A percentile compares a stretch with the other conserved stretches of the same genome.
phyloP scores from a whole-genome alignment of 2,113 vertebrate genomes.

The Ifrita kowaldi region DNA sequence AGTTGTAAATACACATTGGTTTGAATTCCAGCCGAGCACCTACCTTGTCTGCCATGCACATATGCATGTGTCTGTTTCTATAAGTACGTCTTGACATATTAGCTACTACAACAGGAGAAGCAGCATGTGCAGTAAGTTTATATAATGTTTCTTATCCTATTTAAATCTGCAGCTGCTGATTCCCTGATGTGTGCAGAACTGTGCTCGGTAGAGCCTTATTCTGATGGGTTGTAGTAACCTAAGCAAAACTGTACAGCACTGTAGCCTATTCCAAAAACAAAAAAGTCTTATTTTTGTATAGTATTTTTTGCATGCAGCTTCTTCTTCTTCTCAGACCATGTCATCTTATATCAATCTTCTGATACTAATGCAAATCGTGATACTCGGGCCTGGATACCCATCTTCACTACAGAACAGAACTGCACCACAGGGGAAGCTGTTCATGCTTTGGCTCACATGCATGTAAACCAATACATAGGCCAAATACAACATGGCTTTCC shows the following conservation, averaged over 20 bases:
- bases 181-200: constrained; percentile 40
- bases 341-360: background rate
- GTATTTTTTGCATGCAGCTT: background rate
- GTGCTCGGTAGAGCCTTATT: background rate
- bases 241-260: background rate
- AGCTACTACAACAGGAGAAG: constrained; percentile 28
- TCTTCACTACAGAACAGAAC: background rate
- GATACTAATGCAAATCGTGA: background rate
- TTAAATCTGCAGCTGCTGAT: constrained; percentile 46
- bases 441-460: background rate
- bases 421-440: background rate
- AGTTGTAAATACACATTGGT: background rate
- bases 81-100: constrained; percentile 19
- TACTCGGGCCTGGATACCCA: background rate
- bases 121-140: constrained; percentile 32
- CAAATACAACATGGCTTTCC: background rate
- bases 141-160: constrained; percentile 16
- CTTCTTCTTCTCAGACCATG: background rate
- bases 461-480: background rate
- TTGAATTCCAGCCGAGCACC: constrained; percentile 26
- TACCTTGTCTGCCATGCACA: background rate
- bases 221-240: background rate
- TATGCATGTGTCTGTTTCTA: constrained; percentile 3
- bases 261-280: background rate
- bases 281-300: background rate